Base-by-base conservation (phyloP, 1,140 invertebrate genomes). In the Trachymyrmex cornetzi region DNA sequence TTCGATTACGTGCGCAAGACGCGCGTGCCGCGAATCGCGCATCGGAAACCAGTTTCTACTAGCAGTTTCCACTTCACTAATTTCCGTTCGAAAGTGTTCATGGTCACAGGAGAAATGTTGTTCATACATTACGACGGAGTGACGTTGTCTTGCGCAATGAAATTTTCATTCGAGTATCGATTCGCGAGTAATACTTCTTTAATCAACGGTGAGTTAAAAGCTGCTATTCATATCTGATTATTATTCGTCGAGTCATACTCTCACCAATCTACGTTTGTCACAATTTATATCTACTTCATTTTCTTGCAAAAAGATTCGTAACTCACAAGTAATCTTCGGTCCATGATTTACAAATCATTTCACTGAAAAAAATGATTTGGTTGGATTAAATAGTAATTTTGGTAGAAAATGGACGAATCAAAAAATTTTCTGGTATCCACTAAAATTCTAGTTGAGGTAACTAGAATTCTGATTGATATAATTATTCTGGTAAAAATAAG, bases 61-160 rank as follows among this genome's bases (percentile, higher is more conserved):
- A 24, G 53, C 38, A 61, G 55, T 84, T 84, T 82, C 55, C 80
- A 48, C 80, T 84, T 27, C 53, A 75, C 80, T 84, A 84, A 84
- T 75, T 84, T 84, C 80, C 80, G 80, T 24, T 84, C 24, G 55
- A 84, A 74, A 84, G 55, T 75, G 69, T 84, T 75, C 80, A 84
- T 84, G 80, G 69, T 84, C 80, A 84, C 12, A 61, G 12, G 63
- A 84, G 53, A 74, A 74, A 82, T 74, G 44, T 38, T 74, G 38
- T n/a, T 84, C 24, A 16, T 63, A 50, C 14, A 19, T 75, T 50
- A 44, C 67, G 30, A 59, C 24, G 12, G 38, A 6, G 2, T 61
- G 55, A 50, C 19, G 67, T 59, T 66, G 27, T 71, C 38, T 44
- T 59, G 24, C 38, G 55, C 22, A 50, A 74, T 14, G 55, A 14